Conservation (phyloP, 2,797 vertebrate genomes). For the Poecilia velifera region DNA sequence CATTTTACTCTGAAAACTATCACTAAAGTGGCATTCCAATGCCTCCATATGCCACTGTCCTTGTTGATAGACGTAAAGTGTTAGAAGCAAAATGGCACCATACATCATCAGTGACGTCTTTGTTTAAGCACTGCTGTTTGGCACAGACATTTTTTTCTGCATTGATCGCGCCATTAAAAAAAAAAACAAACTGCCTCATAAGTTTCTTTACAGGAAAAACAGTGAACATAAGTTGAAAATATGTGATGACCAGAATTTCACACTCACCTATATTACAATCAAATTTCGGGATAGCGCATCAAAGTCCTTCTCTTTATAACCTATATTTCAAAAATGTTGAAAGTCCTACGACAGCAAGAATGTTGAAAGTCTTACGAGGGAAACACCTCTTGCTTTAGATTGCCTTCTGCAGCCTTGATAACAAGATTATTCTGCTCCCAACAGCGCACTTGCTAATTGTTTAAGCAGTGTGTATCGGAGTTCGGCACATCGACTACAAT, state of each 20-base stretch:
- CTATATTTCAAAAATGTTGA: slow-evolving; percentile 1
- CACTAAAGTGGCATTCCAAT: slow-evolving; percentile 11
- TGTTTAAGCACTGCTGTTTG: slow-evolving; percentile 31
- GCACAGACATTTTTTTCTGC: slow-evolving; percentile 25
- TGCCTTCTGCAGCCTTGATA: slow-evolving; percentile 44
- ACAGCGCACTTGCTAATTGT: slow-evolving; percentile 66
- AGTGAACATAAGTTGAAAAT: slow-evolving; percentile 31
- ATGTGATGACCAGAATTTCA: slow-evolving; percentile 6
- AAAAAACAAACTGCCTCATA: slow-evolving; percentile 36
- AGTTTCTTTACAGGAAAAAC: slow-evolving; percentile 45
- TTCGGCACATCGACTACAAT: slow-evolving; percentile 61
- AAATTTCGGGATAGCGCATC: slow-evolving; percentile 15
- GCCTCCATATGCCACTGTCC: slow-evolving; percentile 35
- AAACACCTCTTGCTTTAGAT: slow-evolving; percentile 37
- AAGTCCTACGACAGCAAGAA: neutral
- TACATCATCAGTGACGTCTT: slow-evolving; percentile 21
- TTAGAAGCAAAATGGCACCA: slow-evolving; percentile 16
- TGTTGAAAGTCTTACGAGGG: slow-evolving; percentile 6
- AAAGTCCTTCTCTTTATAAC: slow-evolving; percentile 14
- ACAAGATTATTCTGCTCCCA: slow-evolving; percentile 64
- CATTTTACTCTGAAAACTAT: slow-evolving; percentile 14
- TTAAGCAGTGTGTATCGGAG: slow-evolving; percentile 52
- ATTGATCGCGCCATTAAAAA: slow-evolving; percentile 55
- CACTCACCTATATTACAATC: slow-evolving; percentile 3
- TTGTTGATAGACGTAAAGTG: slow-evolving; percentile 38